Conservation (phyloP, 2,797 vertebrate species). For the Poliocrania exsul region DNA sequence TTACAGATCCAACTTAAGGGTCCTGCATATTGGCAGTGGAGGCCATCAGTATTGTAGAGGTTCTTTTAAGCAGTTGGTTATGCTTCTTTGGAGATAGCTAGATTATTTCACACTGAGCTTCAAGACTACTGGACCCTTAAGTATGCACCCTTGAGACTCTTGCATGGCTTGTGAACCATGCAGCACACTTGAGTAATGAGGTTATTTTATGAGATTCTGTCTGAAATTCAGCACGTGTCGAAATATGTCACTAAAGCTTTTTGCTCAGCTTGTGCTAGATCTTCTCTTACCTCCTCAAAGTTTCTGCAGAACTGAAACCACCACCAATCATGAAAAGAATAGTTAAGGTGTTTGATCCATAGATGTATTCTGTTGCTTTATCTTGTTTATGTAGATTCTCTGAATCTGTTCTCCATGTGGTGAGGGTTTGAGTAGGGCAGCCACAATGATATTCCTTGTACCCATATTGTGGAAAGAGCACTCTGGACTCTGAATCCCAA, state of each 20-base stretch:
- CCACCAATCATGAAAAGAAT: neutral
- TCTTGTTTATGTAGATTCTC: neutral
- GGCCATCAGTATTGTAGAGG: neutral
- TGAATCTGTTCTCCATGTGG: neutral
- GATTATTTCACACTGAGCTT: neutral
- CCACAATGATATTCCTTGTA: neutral
- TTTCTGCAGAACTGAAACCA: neutral
- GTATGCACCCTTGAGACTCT: neutral
- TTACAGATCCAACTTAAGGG: neutral
- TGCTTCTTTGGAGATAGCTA: no score
- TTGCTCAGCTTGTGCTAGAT: neutral
- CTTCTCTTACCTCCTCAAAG: neutral
- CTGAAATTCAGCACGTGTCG: neutral
- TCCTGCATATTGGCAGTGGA: neutral
- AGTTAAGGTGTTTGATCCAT: neutral
- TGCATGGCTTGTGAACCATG: neutral
- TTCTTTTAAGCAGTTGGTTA: neutral
- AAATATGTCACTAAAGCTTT: neutral
- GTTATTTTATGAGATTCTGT: neutral
- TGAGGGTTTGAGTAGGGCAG: neutral
- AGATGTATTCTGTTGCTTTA: neutral
- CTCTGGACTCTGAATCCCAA: no score
- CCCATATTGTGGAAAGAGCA: no score
- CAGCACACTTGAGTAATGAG: neutral
- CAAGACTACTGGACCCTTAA: fast-evolving